These are phyloP conservation scores for Drosophila lutescens DNA, from an alignment of 2,888 invertebrate species.

Conservation along the genomic window DNA sequence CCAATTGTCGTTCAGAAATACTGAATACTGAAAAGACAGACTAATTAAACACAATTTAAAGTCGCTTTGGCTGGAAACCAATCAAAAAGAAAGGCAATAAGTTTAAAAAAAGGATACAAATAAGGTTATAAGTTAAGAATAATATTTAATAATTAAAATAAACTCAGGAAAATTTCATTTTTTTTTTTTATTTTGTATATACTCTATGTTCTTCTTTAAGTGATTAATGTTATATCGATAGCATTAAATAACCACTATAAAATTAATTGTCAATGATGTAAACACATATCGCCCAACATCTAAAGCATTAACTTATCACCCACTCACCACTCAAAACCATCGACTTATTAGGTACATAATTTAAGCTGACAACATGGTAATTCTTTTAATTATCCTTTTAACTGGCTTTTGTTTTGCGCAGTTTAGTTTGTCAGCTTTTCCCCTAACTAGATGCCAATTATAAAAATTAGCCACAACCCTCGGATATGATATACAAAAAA, in stretches of 20 bases:
- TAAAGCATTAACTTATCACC: background rate
- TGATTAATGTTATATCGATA: too few species aligned
- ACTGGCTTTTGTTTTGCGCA: constrained; percentile 18
- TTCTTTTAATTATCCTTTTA: constrained; percentile 29
- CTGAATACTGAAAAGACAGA: constrained; percentile 46
- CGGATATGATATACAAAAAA: background rate
- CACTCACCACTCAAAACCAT: background rate
- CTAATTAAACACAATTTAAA: constrained; percentile 40
- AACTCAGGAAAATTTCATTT: too few species aligned
- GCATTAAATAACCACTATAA: background rate
- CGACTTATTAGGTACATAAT: constrained; percentile 1
- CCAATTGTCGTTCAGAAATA: constrained; percentile 59
- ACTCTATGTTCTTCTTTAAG: too few species aligned
- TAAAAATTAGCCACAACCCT: constrained; percentile 17
- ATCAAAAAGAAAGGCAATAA: background rate
- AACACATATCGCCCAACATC: background rate
- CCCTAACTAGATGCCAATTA: constrained; percentile 30
- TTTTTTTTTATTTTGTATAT: too few species aligned
- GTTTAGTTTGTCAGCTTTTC: constrained; percentile 14
- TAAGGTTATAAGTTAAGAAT: too few species aligned
- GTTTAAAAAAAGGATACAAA: too few species aligned
- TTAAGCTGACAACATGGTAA: background rate
- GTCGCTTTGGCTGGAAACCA: background rate
- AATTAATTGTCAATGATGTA: background rate
- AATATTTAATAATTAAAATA: too few species aligned